Evolutionary conservation across 2,113 vertebrate genomes (phyloP).

Genomic region (Caloenas nicobarica): DNA sequence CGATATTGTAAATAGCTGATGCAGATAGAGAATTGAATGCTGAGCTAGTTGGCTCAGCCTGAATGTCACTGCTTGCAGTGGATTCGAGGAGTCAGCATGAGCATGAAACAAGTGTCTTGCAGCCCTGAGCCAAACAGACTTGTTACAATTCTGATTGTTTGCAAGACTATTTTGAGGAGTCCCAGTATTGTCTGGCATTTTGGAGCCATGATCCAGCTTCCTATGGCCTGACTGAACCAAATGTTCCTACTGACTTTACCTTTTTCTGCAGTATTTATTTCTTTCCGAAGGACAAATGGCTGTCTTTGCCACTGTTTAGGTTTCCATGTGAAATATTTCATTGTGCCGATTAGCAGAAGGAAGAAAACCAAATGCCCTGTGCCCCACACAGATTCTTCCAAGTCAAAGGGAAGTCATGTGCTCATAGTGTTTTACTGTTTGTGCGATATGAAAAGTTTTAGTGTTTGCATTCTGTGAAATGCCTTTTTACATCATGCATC

Average conservation of each 20-base stretch:
- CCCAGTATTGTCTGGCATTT: not conserved
- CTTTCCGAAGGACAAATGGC: constrained; percentile 37
- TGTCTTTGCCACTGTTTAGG: constrained; percentile 35
- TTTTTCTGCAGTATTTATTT: constrained; percentile 64
- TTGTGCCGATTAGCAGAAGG: constrained; percentile 55
- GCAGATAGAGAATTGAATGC: constrained; percentile 11
- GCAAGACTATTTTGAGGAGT: constrained; percentile 12
- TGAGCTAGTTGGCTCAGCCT: constrained; percentile 28
- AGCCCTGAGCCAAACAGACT: constrained; percentile 66
- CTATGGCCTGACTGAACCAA: not conserved
- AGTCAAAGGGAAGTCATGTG: constrained; percentile 23
- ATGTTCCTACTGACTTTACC: constrained; percentile 27
- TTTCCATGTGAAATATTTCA: constrained; percentile 32
- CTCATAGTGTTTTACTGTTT: constrained; percentile 28
- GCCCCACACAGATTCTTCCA: constrained; percentile 35
- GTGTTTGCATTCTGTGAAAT: constrained; percentile 75
- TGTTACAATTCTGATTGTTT: constrained; percentile 26
- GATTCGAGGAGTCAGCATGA: not conserved
- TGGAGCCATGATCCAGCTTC: not conserved
- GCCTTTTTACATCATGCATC: constrained; percentile 45
- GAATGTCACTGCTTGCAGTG: not conserved
- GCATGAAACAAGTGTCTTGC: constrained; percentile 40
- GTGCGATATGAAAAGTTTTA: constrained; percentile 55
- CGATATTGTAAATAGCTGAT: constrained; percentile 16
- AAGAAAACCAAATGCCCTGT: constrained; percentile 1